These are phyloP conservation scores for Eueides isabella DNA, from an alignment of 1,140 invertebrate genomes.

Conservation along the genomic window DNA sequence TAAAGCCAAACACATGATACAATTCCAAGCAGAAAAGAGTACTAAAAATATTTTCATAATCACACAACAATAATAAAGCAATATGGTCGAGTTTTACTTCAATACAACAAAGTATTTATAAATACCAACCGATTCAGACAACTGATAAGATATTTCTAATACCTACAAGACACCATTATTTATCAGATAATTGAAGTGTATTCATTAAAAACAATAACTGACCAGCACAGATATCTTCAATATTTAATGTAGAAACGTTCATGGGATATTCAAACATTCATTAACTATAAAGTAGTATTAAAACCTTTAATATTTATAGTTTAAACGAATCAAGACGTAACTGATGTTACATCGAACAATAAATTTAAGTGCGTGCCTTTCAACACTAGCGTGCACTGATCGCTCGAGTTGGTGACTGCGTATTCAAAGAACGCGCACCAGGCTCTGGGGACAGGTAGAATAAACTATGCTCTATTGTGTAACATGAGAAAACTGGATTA, in stretches of 20 bases:
- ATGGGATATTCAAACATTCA: constrained; percentile 44
- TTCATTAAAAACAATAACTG: constrained; percentile 40
- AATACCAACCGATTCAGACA: constrained; percentile 36
- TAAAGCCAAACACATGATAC: not conserved
- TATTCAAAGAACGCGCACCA: constrained; percentile 49
- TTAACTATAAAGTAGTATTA: not conserved
- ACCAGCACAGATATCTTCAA: constrained; percentile 62
- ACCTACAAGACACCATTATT: constrained; percentile 30
- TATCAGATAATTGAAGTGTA: constrained; percentile 18
- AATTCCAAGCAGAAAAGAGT: not conserved
- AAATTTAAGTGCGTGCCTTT: constrained; percentile 30
- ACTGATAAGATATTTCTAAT: constrained; percentile 64
- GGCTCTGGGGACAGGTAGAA: constrained; percentile 57
- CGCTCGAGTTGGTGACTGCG: constrained; percentile 62
- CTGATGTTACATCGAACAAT: constrained; percentile 18
- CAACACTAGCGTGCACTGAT: constrained; percentile 59
- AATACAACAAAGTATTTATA: constrained; percentile 29
- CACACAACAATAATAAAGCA: not conserved
- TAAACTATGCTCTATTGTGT: constrained; percentile 68
- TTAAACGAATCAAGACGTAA: constrained; percentile 23
- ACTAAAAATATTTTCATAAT: not conserved
- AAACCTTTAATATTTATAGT: not conserved
- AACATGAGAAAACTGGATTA: constrained; percentile 74
- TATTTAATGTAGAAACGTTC: constrained; percentile 51
- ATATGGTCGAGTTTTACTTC: not conserved